Conservation (phyloP, 1,140 invertebrate genomes). For the Drosophila micromelanica region DNA sequence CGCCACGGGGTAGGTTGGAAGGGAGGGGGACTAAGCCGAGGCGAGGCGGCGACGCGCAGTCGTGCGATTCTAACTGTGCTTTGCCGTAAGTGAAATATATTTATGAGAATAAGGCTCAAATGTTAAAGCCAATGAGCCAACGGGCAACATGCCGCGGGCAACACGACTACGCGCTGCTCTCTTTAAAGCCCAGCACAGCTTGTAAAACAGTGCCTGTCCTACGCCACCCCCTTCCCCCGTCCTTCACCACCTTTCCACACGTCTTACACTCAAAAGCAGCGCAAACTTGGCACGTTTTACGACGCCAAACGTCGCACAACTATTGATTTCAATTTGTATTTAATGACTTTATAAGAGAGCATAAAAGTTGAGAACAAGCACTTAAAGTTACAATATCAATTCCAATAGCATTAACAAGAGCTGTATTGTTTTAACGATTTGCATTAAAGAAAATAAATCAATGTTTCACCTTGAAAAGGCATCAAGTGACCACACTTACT, state of each 20-base stretch:
- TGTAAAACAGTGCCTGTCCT: constrained; percentile 13
- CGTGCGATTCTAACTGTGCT: constrained; percentile 77
- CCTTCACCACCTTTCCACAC: background rate
- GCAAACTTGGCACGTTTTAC: constrained; percentile 28
- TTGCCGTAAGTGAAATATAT: constrained; percentile 71
- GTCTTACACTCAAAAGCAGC: constrained; percentile 2
- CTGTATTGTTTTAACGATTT: background rate
- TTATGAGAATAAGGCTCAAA: constrained; percentile 51
- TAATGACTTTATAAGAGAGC: constrained; percentile 41
- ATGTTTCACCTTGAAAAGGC: constrained; percentile 19
- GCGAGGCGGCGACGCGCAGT: constrained; percentile 42
- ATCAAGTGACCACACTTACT: constrained; percentile 1
- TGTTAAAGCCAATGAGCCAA: constrained; percentile 45
- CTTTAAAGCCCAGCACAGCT: constrained; percentile 10
- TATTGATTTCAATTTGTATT: constrained; percentile 45
- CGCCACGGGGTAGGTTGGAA: constrained; percentile 14
- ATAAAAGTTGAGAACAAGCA: constrained; percentile 25
- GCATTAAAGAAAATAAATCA: background rate
- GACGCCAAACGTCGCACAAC: constrained; percentile 26
- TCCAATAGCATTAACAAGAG: background rate
- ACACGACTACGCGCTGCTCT: background rate
- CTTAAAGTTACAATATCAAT: constrained; percentile 11
- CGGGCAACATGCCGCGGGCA: constrained; percentile 8
- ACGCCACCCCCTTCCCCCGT: background rate
- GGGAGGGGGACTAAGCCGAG: background rate